Evolutionary conservation across 2,797 vertebrate species (phyloP).

Genomic region (Danionella dracula): DNA sequence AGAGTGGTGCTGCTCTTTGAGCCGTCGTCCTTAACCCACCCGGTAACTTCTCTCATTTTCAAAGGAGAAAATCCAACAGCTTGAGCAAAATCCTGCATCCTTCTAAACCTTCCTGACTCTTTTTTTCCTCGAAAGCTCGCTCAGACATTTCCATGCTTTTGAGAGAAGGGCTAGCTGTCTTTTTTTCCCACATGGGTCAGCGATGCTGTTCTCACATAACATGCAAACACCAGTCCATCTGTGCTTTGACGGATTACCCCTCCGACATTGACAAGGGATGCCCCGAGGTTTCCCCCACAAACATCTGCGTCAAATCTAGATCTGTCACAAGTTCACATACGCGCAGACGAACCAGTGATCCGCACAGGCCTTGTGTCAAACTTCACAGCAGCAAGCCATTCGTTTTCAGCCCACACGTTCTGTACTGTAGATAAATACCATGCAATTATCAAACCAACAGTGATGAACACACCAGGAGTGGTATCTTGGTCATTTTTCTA

Average conservation of each 20-base stretch:
- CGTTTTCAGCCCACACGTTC: constrained; percentile 11
- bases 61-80: constrained; percentile 11
- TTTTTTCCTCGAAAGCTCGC: constrained; percentile 1
- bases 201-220: constrained; percentile 14
- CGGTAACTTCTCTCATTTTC: background rate
- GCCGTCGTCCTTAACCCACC: constrained; percentile 24
- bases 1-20: constrained; percentile 1
- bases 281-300: constrained; percentile 16
- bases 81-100: background rate
- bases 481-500: background rate
- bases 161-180: constrained; percentile 4
- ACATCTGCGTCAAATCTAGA: constrained; percentile 15
- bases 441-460: constrained; percentile 8
- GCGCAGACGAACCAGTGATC: background rate
- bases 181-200: constrained; percentile 13
- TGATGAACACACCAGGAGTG: background rate
- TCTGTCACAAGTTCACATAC: background rate
- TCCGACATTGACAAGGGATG: constrained; percentile 19
- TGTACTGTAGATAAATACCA: background rate
- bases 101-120: background rate
- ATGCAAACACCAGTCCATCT: constrained; percentile 14
- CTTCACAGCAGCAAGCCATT: constrained; percentile 11
- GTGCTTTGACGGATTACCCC: constrained; percentile 33
- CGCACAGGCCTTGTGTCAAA: background rate
- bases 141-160: background rate